A percentile compares a stretch with the other conserved stretches of the same genome.
These are phyloP conservation scores for Epinotia brunnichana DNA, from an alignment of 2,888 invertebrate species.

Conservation along the genomic window DNA sequence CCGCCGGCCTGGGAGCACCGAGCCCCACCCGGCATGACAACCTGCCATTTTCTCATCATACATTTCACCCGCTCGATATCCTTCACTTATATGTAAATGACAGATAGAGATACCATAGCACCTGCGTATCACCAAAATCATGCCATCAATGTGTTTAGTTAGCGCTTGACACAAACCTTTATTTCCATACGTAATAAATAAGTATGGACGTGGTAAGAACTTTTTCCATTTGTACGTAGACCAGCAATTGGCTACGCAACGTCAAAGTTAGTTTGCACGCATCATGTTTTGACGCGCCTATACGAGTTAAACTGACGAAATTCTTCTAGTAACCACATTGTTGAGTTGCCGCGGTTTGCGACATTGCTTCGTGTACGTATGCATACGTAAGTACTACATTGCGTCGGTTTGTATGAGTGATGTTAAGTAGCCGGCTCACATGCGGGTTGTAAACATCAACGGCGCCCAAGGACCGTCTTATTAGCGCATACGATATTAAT, in stretches of 20 bases:
- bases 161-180: background rate
- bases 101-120: background rate
- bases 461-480: constrained; percentile 37
- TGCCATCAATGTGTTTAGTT: background rate
- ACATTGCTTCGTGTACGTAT: constrained; percentile 30
- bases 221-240: background rate
- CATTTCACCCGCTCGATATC: constrained; percentile 52
- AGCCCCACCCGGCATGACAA: constrained; percentile 57
- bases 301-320: constrained; percentile 36
- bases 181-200: constrained; percentile 1
- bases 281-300: constrained; percentile 20
- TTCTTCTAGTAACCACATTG: constrained; percentile 24
- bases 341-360: constrained; percentile 30
- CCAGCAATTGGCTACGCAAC: constrained; percentile 13
- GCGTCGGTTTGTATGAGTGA: constrained; percentile 5
- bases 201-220: constrained; percentile 3
- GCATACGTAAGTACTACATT: constrained; percentile 9
- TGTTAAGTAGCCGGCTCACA: constrained; percentile 26
- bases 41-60: constrained; percentile 74
- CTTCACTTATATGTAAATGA: constrained; percentile 28
- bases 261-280: constrained; percentile 21
- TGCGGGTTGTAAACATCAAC: constrained; percentile 34
- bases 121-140: background rate
- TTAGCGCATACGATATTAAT: constrained; percentile 37
- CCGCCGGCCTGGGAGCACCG: constrained; percentile 20